These are phyloP conservation scores for Cheilosia impressa DNA, from an alignment of 2,888 invertebrate genomes.

Conservation along the genomic window DNA sequence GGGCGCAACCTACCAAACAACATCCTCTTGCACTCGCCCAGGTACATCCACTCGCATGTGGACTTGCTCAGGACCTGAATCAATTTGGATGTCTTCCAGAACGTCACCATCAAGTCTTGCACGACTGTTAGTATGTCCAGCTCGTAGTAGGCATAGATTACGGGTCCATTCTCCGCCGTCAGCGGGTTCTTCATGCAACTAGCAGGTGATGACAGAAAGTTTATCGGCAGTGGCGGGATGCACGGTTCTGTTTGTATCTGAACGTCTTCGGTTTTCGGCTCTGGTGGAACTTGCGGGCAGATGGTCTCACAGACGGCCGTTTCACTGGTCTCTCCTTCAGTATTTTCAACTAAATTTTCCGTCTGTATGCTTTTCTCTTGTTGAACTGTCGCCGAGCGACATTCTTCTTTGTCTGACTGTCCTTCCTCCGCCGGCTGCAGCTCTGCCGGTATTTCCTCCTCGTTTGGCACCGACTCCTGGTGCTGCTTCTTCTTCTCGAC, in stretches of 20 bases:
- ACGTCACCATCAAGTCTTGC: constrained; percentile 80
- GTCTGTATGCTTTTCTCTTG: background rate
- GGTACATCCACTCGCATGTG: constrained; percentile 78
- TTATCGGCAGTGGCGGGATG: constrained; percentile 76
- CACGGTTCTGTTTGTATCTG: constrained; percentile 54
- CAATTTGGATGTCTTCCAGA: constrained; percentile 82
- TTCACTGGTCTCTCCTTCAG: background rate
- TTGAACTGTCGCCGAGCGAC: background rate
- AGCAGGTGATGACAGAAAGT: constrained; percentile 76
- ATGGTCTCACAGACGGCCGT: background rate
- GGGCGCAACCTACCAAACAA: constrained; percentile 77
- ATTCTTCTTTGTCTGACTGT: background rate
- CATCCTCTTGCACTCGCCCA: constrained; percentile 80
- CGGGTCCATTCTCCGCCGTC: constrained; percentile 79
- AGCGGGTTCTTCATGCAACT: constrained; percentile 80
- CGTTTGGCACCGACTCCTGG: background rate
- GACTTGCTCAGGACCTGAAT: constrained; percentile 78
- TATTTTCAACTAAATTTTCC: background rate
- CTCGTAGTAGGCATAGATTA: constrained; percentile 81
- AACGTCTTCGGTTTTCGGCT: constrained; percentile 76
- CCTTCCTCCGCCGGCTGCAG: background rate
- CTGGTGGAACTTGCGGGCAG: background rate
- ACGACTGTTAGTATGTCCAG: constrained; percentile 81
- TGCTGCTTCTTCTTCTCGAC: background rate
- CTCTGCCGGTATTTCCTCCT: background rate